Conservation (phyloP, 2,113 vertebrate genomes). For the Pycnonotus jocosus region DNA sequence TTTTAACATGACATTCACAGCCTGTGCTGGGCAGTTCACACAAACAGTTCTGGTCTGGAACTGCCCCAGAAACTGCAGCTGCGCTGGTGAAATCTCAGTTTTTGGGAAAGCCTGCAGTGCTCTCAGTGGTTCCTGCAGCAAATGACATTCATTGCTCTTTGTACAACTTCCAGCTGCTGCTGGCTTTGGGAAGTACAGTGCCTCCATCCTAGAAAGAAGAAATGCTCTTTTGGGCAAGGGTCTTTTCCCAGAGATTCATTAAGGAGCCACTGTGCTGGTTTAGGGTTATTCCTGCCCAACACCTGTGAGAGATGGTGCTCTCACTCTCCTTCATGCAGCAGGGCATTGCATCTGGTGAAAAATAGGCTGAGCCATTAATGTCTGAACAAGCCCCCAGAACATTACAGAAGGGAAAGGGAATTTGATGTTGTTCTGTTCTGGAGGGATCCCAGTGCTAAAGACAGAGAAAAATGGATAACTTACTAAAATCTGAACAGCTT, state of each 20-base stretch:
- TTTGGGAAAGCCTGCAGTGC: neutral
- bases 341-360: neutral
- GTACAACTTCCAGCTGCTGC: neutral
- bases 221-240: neutral
- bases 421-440: neutral
- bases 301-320: rapidly evolving
- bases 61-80: neutral
- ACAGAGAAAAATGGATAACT: neutral
- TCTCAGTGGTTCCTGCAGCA: neutral
- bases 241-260: neutral
- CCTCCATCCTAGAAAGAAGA: neutral
- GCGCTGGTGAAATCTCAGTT: rapidly evolving
- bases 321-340: neutral
- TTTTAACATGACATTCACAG: neutral
- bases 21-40: neutral
- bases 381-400: neutral
- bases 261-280: neutral
- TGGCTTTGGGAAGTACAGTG: rapidly evolving
- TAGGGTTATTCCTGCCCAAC: neutral
- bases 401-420: neutral
- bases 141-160: rapidly evolving
- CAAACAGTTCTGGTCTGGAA: neutral
- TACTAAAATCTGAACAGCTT: neutral
- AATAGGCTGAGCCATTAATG: neutral
- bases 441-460: neutral